phyloP scores from a whole-genome alignment of 1,140 invertebrate genomes.

The Zaprionus vittiger region DNA sequence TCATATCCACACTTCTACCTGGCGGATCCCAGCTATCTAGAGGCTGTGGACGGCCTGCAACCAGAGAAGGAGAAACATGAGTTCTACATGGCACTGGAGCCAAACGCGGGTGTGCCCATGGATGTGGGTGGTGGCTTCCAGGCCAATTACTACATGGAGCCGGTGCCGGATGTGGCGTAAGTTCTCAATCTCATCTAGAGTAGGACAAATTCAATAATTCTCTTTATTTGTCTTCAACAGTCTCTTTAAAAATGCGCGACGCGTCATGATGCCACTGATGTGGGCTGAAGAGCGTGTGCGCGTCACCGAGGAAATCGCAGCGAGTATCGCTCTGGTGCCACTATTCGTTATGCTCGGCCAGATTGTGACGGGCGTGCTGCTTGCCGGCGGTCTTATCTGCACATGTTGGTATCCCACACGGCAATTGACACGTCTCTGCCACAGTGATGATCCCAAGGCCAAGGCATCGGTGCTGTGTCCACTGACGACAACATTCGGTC shows the following conservation, averaged over 20 bases:
- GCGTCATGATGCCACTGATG: constrained; percentile 89
- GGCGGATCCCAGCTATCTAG: constrained; percentile 88
- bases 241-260: constrained; percentile 85
- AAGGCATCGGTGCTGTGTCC: constrained; percentile 63
- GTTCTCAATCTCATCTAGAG: constrained; percentile 51
- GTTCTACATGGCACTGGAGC: constrained; percentile 90
- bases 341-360: constrained; percentile 74
- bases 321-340: constrained; percentile 69
- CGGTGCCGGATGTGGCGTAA: constrained; percentile 87
- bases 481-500: constrained; percentile 49
- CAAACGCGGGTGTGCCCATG: constrained; percentile 89
- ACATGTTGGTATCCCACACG: constrained; percentile 81
- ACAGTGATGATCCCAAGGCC: constrained; percentile 75
- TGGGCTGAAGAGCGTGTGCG: constrained; percentile 90
- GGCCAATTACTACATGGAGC: constrained; percentile 90
- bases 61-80: constrained; percentile 89
- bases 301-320: constrained; percentile 86
- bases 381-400: constrained; percentile 73
- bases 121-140: constrained; percentile 91
- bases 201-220: background rate
- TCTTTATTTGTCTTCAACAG: constrained; percentile 84
- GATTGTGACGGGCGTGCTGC: constrained; percentile 68
- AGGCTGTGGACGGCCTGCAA: constrained; percentile 88
- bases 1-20: constrained; percentile 95
- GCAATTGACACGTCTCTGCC: constrained; percentile 63